Conservation (phyloP, 2,797 vertebrate genomes). For the Lacerta viridis region DNA sequence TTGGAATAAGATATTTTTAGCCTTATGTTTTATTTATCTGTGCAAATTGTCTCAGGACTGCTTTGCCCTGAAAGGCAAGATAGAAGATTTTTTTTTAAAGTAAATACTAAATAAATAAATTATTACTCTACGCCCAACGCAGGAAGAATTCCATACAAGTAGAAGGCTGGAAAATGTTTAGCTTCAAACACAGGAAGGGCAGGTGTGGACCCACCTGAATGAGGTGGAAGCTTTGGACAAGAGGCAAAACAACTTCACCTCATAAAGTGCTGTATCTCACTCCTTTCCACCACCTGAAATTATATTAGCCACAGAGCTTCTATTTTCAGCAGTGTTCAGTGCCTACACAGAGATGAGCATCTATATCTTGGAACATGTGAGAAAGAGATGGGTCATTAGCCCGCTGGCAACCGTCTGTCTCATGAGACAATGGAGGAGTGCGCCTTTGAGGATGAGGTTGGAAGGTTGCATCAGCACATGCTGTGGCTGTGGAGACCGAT, state of each 20-base stretch:
- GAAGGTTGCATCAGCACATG: no score
- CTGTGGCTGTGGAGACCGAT: no score
- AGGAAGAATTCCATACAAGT: background rate
- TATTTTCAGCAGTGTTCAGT: background rate
- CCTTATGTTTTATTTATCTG: background rate
- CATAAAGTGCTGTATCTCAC: background rate
- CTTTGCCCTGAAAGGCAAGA: no score
- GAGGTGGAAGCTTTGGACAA: background rate
- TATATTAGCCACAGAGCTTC: background rate
- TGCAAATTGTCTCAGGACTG: no score
- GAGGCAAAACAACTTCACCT: background rate
- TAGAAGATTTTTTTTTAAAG: no score
- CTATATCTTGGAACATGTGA: constrained; percentile 19
- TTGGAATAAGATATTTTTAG: background rate
- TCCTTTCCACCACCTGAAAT: background rate
- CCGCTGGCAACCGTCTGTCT: background rate
- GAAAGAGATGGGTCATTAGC: background rate
- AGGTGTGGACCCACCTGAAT: background rate
- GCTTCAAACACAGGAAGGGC: background rate
- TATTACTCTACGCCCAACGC: background rate
- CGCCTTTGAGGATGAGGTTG: no score
- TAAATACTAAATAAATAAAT: no score
- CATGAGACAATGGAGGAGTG: no score
- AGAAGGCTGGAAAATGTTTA: background rate
- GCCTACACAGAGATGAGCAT: background rate